Evolutionary conservation across 1,140 invertebrate species (phyloP).

Genomic region (Lethrus apterus): DNA sequence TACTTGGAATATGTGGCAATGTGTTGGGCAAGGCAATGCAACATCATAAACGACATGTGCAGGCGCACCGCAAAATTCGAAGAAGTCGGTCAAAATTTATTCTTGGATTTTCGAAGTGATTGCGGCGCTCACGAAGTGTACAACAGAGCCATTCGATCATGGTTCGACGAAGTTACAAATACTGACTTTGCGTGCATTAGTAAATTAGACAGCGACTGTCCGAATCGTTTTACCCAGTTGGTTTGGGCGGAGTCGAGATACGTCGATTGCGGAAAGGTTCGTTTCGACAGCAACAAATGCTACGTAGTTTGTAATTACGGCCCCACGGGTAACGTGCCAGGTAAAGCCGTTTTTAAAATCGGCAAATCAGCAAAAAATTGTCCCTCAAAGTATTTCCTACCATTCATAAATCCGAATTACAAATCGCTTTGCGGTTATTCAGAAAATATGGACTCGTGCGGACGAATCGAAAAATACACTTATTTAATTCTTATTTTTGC

Average conservation of each 20-base stretch:
- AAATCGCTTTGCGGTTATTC: too few species aligned
- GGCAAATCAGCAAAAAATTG: too few species aligned
- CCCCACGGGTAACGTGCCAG: constrained; percentile 14
- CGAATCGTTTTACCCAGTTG: constrained; percentile 15
- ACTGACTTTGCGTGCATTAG: too few species aligned
- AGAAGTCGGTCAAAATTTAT: constrained; percentile 16
- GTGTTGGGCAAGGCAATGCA: constrained; percentile 12
- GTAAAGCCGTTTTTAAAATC: constrained; percentile 11
- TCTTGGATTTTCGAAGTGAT: neutral
- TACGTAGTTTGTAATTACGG: constrained; percentile 21
- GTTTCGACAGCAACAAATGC: neutral
- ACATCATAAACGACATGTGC: constrained; percentile 6
- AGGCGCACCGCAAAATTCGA: constrained; percentile 6
- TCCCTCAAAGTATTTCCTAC: too few species aligned
- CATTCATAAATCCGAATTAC: too few species aligned
- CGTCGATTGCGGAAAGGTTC: constrained; percentile 14
- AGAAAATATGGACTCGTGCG: too few species aligned
- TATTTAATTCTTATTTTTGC: too few species aligned
- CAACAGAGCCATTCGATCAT: neutral
- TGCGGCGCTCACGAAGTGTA: neutral
- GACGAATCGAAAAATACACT: too few species aligned
- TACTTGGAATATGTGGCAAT: constrained; percentile 10
- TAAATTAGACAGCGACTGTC: too few species aligned
- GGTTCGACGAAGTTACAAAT: constrained; percentile 19
- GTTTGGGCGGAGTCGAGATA: constrained; percentile 19